Percentiles rank a stretch among this genome's conserved stretches.
phyloP scores from a whole-genome alignment of 2,888 invertebrate species.

The Nomada fucata region DNA sequence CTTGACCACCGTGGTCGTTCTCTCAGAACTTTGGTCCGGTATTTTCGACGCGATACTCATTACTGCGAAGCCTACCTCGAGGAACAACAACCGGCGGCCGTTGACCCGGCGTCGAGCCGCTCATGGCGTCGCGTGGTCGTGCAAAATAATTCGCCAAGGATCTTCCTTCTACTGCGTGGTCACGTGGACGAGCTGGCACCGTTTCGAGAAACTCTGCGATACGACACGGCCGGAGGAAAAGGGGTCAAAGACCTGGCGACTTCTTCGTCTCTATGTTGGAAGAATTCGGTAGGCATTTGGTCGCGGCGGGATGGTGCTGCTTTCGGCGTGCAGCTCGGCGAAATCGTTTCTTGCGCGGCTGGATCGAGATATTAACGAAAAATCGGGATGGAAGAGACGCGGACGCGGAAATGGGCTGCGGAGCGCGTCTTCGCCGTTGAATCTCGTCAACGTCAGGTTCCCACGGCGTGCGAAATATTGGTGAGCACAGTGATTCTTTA shows the following conservation, averaged over 20 bases:
- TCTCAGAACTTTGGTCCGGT: slow-evolving; percentile 32
- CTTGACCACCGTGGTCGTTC: slow-evolving; percentile 51
- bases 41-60: slow-evolving; percentile 58
- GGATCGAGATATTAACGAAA: too few species aligned
- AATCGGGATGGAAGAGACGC: too few species aligned
- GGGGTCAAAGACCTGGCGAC: slow-evolving; percentile 30
- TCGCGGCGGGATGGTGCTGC: background rate
- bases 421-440: too few species aligned
- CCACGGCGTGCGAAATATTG: too few species aligned
- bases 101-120: slow-evolving; percentile 38
- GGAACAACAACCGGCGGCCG: slow-evolving; percentile 55
- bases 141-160: slow-evolving; percentile 55
- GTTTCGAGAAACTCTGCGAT: slow-evolving; percentile 15
- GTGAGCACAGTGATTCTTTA: too few species aligned
- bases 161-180: slow-evolving; percentile 37
- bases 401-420: too few species aligned
- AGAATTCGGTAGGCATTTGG: background rate
- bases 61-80: slow-evolving; percentile 12
- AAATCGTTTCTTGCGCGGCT: too few species aligned
- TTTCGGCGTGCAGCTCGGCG: too few species aligned
- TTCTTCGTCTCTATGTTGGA: background rate
- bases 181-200: slow-evolving; percentile 55
- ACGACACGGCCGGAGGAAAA: slow-evolving; percentile 19
- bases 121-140: slow-evolving; percentile 28
- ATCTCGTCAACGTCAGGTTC: too few species aligned